A percentile compares a stretch with the other conserved stretches of the same genome.
Evolutionary conservation across 2,888 invertebrate genomes (phyloP).

Genomic region (Tachina fera): DNA sequence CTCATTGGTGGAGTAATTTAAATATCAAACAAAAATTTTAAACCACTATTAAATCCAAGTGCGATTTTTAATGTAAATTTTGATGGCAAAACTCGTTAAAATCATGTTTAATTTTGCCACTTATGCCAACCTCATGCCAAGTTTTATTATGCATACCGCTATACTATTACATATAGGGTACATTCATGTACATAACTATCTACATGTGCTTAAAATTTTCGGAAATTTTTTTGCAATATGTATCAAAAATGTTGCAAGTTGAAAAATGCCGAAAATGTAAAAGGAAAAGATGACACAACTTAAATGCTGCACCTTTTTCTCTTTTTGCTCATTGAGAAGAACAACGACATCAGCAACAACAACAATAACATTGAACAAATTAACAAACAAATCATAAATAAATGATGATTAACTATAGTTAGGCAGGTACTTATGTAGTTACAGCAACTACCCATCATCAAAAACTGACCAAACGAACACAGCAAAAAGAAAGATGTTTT

Average conservation of each 20-base stretch:
- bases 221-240: background rate
- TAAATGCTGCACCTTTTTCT: constrained; percentile 54
- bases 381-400: constrained; percentile 41
- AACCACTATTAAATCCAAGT: too few species aligned
- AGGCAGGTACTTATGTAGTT: too few species aligned
- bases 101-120: too few species aligned
- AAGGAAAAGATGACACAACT: constrained; percentile 63
- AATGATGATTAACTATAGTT: constrained; percentile 58
- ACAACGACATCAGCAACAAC: background rate
- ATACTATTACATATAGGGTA: too few species aligned
- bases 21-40: too few species aligned
- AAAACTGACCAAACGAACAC: constrained; percentile 28
- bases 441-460: too few species aligned
- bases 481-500: constrained; percentile 12
- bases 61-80: too few species aligned
- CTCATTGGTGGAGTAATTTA: too few species aligned
- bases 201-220: background rate
- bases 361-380: background rate
- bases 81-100: too few species aligned
- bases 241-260: background rate
- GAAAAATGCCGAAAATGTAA: background rate
- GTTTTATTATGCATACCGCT: too few species aligned
- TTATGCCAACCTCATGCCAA: too few species aligned
- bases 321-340: constrained; percentile 1
- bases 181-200: background rate